Evolutionary conservation across 2,888 invertebrate species (phyloP), one percentile per base, ranked within the genome.

Genomic region (Mesodorylaimus sp.): DNA sequence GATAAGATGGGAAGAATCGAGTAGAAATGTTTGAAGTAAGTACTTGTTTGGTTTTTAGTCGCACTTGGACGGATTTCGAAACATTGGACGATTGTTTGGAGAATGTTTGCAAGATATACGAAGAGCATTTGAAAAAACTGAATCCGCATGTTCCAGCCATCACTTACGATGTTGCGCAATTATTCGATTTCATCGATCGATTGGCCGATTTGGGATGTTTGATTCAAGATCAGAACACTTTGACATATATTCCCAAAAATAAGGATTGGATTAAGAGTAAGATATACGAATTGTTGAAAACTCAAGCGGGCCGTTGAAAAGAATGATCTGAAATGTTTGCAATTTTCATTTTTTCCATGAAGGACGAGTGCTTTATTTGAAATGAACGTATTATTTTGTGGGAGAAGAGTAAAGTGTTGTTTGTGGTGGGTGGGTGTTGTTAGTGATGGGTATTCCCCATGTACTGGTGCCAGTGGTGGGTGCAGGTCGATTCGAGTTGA

Each of bases 231-330:
- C 89, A 89, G 67, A 81, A 83, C 5, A 84, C 85, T 38, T 87
- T 88, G 64, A 87, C 88, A 0, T 97, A 97, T 64, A 86, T 88
- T 1, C 97, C 97, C 0, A 93, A 93, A 72, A 93, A 93, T 69
- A 95, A 95, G 72, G 91, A 89, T 62, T 97, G 93, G 93, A 88
- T 97, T 51, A 97, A 97, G 69, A 93, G 95, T 67, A 91, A 95
- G 68, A 91, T 97, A 55, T 95, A 93, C 66, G 82, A 91, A 2
- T 72, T 95, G 60, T 72, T 95, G 55, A 63, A 75, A 59, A 80
- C 88, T 57, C 87, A 91, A 70, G 91, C 91, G 0, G 83, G 85
- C 0, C 83, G 82, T 50, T 60, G 52, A 58, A 52, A 16, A 36
- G n/a, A n/a, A n/a, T n/a, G n/a, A n/a, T n/a, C n/a, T n/a, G n/a